Evolutionary conservation across 2,888 invertebrate genomes (phyloP).

Genomic region (Anthophora plumipes): DNA sequence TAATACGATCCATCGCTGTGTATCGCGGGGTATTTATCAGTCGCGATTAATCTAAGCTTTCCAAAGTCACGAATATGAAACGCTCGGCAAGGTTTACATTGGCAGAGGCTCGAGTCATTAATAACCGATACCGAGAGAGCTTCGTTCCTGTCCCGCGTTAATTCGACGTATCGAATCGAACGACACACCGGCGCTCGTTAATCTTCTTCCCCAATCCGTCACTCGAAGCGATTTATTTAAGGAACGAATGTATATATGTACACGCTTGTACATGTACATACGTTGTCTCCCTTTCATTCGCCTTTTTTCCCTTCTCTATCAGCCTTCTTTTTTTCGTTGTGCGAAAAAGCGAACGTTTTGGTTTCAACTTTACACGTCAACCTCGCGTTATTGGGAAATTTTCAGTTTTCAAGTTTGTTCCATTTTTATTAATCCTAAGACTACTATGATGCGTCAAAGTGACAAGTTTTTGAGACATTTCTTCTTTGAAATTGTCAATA

Average conservation of each 20-base stretch:
- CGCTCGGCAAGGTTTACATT: conserved; percentile 63
- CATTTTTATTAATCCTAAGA: no score
- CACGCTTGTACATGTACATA: background rate
- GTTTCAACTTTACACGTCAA: no score
- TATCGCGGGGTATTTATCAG: conserved; percentile 59
- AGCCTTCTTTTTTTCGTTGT: conserved; percentile 51
- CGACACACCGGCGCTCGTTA: conserved; percentile 78
- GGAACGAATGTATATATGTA: conserved; percentile 52
- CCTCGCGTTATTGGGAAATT: no score
- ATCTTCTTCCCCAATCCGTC: conserved; percentile 71
- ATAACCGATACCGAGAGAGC: conserved; percentile 75
- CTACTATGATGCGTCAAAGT: no score
- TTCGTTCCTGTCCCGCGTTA: conserved; percentile 72
- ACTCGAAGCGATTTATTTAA: conserved; percentile 70
- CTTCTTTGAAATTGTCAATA: no score
- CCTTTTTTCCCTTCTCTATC: conserved; percentile 27
- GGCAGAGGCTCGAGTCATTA: conserved; percentile 72
- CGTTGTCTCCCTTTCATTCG: conserved; percentile 26
- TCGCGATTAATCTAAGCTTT: conserved; percentile 59
- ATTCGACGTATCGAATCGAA: conserved; percentile 81
- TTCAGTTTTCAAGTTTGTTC: no score
- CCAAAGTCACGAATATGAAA: conserved; percentile 53
- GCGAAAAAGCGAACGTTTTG: conserved; percentile 45
- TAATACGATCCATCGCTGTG: conserved; percentile 36
- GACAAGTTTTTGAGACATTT: no score